Base-by-base conservation (phyloP, 1,140 invertebrate species). In the Panagrolaimus sp. region DNA sequence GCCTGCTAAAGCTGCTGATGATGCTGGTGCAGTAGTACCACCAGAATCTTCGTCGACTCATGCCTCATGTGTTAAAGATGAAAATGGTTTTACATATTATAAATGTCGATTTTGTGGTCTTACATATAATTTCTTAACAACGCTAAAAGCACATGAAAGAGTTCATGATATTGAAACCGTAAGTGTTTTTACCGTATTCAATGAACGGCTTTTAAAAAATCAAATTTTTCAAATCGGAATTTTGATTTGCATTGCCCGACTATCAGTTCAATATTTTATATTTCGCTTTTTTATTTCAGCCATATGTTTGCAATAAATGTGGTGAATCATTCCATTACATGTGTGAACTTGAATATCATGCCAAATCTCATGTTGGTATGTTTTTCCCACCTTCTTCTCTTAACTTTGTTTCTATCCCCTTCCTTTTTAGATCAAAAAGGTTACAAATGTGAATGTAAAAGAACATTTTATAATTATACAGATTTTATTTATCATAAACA, bases 61-160 rank as follows among this genome's bases (percentile, higher is more conserved):
- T 16, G 16, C 16, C 14, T 42, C 38, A 20, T 64, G 16, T 62
- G 73, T 65, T 16, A 77, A 78, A 53, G 77, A 77, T 61, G 70
- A 78, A 11, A 77, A 78, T 63, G 75, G 77, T 3, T 77, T 77
- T 63, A 62, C 31, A 11, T 81, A 69, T 68, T 82, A 79, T 72
- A 82, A 76, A 63, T 82, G 80, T 45, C 76, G 80, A 9, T 82
- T 82, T 70, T 82, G 80, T 67, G 80, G 80, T n/a, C 67, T 83
- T 13, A 83, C 80, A 7, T 82, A 76, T 69, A 82, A 82, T 45
- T 82, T 70, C 67, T 78, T 83, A 74, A 82, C 81, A 14, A 82
- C 80, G 31, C 64, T 82, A 20, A 78, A 82, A 45, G 81, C 80
- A 1, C 80, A 82, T 61, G 80, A 82, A 67, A 64, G 80, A 38